Evolutionary conservation across 2,113 vertebrate genomes (phyloP).

Genomic region (Odobenus rosmarus): DNA sequence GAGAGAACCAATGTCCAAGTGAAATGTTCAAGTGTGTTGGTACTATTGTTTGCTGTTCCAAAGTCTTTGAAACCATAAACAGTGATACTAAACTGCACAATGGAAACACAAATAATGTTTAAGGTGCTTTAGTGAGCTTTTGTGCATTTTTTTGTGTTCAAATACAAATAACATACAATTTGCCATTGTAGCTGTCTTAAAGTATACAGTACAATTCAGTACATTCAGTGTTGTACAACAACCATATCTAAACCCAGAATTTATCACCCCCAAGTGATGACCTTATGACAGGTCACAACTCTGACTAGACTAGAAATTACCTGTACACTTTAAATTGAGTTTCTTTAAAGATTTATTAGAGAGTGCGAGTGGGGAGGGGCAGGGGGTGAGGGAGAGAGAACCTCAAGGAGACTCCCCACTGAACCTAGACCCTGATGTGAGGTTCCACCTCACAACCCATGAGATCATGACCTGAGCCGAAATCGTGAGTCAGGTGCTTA

Average conservation of each 20-base stretch:
- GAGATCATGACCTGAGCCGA: neutral
- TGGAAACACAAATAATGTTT: neutral
- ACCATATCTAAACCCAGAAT: neutral
- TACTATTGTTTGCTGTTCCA: neutral
- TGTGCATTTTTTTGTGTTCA: neutral
- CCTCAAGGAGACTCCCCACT: neutral
- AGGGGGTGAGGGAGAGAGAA: neutral
- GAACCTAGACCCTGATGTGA: neutral
- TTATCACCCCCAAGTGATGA: neutral
- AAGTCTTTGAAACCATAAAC: neutral
- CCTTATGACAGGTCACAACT: neutral
- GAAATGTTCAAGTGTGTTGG: conserved; percentile 32
- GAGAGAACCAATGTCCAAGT: neutral
- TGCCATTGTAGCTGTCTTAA: neutral
- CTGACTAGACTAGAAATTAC: neutral
- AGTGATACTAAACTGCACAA: neutral
- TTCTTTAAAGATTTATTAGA: neutral
- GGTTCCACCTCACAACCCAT: neutral
- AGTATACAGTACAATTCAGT: neutral
- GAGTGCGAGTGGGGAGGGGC: neutral
- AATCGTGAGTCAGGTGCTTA: neutral
- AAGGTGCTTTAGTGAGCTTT: neutral
- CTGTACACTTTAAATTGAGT: neutral
- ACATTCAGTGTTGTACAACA: neutral
- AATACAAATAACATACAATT: neutral